Conservation (phyloP, 1,140 invertebrate species). For the Brachionus manjavacas region DNA sequence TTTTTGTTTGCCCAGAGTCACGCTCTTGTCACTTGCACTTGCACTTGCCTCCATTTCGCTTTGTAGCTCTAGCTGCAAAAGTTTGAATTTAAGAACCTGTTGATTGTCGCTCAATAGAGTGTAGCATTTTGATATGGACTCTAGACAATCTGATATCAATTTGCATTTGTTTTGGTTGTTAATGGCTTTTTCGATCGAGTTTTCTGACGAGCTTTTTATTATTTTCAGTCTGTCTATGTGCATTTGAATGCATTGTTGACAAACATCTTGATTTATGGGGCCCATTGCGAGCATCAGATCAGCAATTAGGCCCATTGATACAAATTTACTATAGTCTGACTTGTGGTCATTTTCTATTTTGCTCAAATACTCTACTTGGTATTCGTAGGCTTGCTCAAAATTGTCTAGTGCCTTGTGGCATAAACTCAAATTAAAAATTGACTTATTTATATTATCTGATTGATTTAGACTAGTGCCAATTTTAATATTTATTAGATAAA, state of each 20-base stretch:
- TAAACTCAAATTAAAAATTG: conserved; percentile 4
- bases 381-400: background rate
- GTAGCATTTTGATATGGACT: conserved; percentile 25
- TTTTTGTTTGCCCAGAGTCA: background rate
- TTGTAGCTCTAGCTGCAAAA: conserved; percentile 11
- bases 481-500: conserved; percentile 9
- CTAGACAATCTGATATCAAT: conserved; percentile 35
- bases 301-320: background rate
- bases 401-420: background rate
- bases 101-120: background rate
- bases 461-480: background rate
- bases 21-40: background rate
- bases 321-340: background rate
- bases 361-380: conserved; percentile 26
- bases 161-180: conserved; percentile 30
- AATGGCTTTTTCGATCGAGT: conserved; percentile 2
- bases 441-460: background rate
- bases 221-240: conserved; percentile 24
- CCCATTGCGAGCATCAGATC: conserved; percentile 23
- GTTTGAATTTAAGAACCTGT: conserved; percentile 38
- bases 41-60: background rate
- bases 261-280: background rate
- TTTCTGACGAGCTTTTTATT: conserved; percentile 30
- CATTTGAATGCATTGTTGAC: conserved; percentile 37
- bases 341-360: background rate